Percentiles rank a stretch among this genome's conserved stretches.
These are phyloP conservation scores for Microvelia longipes DNA, from an alignment of 1,140 invertebrate genomes.

Conservation along the genomic window DNA sequence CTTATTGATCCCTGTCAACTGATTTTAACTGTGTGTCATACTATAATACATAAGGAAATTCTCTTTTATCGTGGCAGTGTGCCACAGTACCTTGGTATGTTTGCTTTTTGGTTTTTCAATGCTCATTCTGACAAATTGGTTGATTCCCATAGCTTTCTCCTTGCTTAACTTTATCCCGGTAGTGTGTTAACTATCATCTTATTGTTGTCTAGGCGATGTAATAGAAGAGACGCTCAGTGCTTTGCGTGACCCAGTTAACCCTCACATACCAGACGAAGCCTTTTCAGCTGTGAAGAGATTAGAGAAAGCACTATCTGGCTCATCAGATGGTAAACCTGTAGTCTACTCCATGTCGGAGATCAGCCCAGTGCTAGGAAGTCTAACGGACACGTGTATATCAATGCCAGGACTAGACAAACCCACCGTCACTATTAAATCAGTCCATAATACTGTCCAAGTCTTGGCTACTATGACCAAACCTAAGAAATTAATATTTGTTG, in stretches of 20 bases:
- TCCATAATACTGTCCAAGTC: constrained; percentile 78
- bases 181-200: too few relatives aligned
- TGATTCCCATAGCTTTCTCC: too few relatives aligned
- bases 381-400: constrained; percentile 72
- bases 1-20: too few relatives aligned
- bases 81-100: too few relatives aligned
- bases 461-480: constrained; percentile 95
- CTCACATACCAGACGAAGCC: constrained; percentile 55
- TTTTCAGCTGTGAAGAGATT: constrained; percentile 52
- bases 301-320: constrained; percentile 48
- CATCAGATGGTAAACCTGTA: constrained; percentile 38
- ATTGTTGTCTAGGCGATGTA: constrained; percentile 7
- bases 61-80: too few relatives aligned
- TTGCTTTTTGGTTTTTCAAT: too few relatives aligned
- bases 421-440: constrained; percentile 59
- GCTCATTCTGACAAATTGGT: too few relatives aligned
- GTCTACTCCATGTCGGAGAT: constrained; percentile 73
- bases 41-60: too few relatives aligned
- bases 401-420: constrained; percentile 73
- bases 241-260: constrained; percentile 49
- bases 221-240: constrained; percentile 61
- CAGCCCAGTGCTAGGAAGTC: constrained; percentile 61
- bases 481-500: constrained; percentile 90
- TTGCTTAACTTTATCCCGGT: too few relatives aligned
- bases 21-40: too few relatives aligned